A percentile compares a stretch with the other conserved stretches of the same genome.
These are phyloP conservation scores for Mesembrinibis cayennensis DNA, from an alignment of 2,113 vertebrate genomes.

Conservation along the genomic window DNA sequence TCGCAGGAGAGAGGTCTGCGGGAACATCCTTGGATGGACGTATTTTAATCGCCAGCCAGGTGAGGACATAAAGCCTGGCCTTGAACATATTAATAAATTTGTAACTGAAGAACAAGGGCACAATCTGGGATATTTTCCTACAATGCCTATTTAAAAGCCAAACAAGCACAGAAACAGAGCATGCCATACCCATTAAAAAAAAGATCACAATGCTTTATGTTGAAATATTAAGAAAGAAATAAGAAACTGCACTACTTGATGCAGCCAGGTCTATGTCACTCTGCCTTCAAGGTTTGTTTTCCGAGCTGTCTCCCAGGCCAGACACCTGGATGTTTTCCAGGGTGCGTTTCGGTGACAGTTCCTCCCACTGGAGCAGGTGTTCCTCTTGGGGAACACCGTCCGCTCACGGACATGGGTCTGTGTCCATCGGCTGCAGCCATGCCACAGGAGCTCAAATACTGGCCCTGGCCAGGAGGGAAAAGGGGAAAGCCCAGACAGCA, in stretches of 20 bases:
- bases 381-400: rapidly evolving
- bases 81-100: rapidly evolving
- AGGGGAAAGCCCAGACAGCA: neutral
- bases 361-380: neutral
- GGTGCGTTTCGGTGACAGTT: neutral
- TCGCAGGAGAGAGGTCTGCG: too few relatives aligned
- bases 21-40: neutral
- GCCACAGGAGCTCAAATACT: rapidly evolving
- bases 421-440: neutral
- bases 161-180: neutral
- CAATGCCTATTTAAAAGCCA: neutral
- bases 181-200: neutral
- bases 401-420: rapidly evolving
- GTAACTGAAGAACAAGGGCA: neutral
- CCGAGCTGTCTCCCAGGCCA: neutral
- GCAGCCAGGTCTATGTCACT: neutral
- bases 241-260: neutral
- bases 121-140: neutral
- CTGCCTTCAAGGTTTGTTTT: neutral
- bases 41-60: neutral
- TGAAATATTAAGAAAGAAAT: neutral
- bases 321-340: too few relatives aligned
- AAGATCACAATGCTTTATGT: neutral
- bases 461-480: neutral
- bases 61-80: neutral